These are phyloP conservation scores for Ischnura elegans DNA, from an alignment of 2,888 invertebrate species.

Conservation along the genomic window DNA sequence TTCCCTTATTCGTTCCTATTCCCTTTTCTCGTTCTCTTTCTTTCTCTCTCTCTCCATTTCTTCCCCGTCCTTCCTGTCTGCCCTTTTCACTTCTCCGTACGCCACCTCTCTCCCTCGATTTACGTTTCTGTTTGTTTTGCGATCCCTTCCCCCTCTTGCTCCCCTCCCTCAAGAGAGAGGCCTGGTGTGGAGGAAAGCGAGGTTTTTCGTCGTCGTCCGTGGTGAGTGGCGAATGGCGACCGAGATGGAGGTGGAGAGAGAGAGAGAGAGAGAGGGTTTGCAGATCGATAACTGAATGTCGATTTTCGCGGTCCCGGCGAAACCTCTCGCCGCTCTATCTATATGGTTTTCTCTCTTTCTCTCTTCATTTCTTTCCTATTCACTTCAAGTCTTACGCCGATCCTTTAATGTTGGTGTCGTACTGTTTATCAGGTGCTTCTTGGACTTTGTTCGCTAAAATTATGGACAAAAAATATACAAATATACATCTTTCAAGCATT, in stretches of 20 bases:
- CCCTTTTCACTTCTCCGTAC: not conserved
- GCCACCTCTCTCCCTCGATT: not conserved
- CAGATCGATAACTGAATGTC: slow-evolving; percentile 64
- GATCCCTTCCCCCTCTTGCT: not conserved
- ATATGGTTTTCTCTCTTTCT: not conserved
- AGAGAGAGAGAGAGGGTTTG: slow-evolving; percentile 47
- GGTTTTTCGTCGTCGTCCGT: not conserved
- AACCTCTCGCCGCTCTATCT: slow-evolving; percentile 35
- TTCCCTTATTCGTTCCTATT: not conserved
- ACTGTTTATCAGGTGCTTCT: too few relatives aligned
- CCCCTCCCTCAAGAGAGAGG: not conserved
- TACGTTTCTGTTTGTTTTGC: not conserved
- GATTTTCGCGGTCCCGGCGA: slow-evolving; percentile 62
- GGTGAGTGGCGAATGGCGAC: not conserved
- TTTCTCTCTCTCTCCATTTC: too few relatives aligned
- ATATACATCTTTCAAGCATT: too few relatives aligned
- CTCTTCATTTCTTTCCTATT: not conserved
- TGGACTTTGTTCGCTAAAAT: too few relatives aligned
- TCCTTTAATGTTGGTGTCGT: too few relatives aligned
- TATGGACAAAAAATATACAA: too few relatives aligned
- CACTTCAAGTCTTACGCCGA: too few relatives aligned
- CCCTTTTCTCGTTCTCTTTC: not conserved
- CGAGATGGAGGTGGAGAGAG: not conserved
- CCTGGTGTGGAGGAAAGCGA: not conserved
- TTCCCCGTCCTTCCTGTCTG: too few relatives aligned